Evolutionary conservation across 1,140 invertebrate genomes (phyloP), one percentile per base, ranked within the genome.

Genomic region (Drosophila sucinea): DNA sequence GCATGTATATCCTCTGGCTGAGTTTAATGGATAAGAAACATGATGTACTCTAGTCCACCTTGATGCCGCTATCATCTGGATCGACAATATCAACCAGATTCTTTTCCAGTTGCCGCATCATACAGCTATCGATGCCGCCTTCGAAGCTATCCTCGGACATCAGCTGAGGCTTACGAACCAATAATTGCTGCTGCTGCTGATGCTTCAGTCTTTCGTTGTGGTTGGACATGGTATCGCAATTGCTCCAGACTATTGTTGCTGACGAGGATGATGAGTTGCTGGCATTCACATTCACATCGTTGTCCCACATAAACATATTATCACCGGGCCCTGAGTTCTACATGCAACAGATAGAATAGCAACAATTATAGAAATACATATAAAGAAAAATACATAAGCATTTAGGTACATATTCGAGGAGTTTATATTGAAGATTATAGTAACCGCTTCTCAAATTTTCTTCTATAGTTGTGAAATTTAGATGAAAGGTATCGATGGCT

Each of bases 31-130:
- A 66, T 56, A 23, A 40, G 17, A 57, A 40, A 40, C 23, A 57
- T 33, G 23, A 33, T 67, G n/a, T 32, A 55, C 7, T 7, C 35
- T 78, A 83, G 44, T 91, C 86, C 72, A 91, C 62, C 60, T 91
- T 91, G 58, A 91, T 91, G 55, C 90, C 90, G 58, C 90, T 91
- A 47, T 91, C 90, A 70, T 91, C 90, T 6, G 83, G 77, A 77
- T 77, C 90, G 38, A 91, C 90, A 67, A 91, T 91, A 44, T 91
- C 86, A 30, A 84, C 78, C 30, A 91, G 65, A 40, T 91, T 90
- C 63, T 90, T 81, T 60, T 91, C 90, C 73, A 90, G 63, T 66
- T 90, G 89, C 25, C 65, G 75, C 89, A 91, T 90, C 87, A 84
- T 90, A 5, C 85, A 76, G 55, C 79, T 90, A 64, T 90, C 85